Evolutionary conservation across 2,888 invertebrate species (phyloP).

Genomic region (Drosophila merina): DNA sequence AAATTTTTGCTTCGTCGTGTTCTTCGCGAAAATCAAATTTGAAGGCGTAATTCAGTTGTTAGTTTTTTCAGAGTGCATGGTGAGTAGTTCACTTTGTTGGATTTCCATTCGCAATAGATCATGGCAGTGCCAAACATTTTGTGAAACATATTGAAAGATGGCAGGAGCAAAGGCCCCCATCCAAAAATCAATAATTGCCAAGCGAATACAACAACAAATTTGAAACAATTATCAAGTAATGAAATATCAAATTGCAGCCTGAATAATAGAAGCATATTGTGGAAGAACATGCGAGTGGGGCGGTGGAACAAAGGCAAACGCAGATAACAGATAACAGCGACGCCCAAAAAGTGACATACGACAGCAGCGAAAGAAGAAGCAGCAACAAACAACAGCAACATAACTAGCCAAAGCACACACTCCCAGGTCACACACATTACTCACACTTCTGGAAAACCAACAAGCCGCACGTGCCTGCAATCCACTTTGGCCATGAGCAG

Average conservation of each 20-base stretch:
- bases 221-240: conserved; percentile 26
- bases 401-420: neutral
- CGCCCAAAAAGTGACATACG: conserved; percentile 49
- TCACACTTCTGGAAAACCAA: conserved; percentile 8
- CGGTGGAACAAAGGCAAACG: conserved; percentile 18
- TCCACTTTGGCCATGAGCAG: conserved; percentile 42
- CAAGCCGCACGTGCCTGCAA: conserved; percentile 31
- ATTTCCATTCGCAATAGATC: neutral
- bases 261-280: conserved; percentile 41
- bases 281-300: conserved; percentile 54
- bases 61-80: conserved; percentile 12
- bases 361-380: conserved; percentile 21
- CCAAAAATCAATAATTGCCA: conserved; percentile 61
- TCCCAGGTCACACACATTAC: conserved; percentile 23
- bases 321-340: conserved; percentile 57
- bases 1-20: conserved; percentile 36
- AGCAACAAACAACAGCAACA: conserved; percentile 25
- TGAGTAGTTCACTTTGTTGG: neutral
- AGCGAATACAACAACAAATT: conserved; percentile 15
- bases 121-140: neutral
- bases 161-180: conserved; percentile 1
- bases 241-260: conserved; percentile 36
- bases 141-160: neutral
- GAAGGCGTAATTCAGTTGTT: conserved; percentile 39
- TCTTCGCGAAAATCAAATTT: conserved; percentile 36